Evolutionary conservation across 2,113 vertebrate species (phyloP).

Genomic region (Sapayoa aenigma): DNA sequence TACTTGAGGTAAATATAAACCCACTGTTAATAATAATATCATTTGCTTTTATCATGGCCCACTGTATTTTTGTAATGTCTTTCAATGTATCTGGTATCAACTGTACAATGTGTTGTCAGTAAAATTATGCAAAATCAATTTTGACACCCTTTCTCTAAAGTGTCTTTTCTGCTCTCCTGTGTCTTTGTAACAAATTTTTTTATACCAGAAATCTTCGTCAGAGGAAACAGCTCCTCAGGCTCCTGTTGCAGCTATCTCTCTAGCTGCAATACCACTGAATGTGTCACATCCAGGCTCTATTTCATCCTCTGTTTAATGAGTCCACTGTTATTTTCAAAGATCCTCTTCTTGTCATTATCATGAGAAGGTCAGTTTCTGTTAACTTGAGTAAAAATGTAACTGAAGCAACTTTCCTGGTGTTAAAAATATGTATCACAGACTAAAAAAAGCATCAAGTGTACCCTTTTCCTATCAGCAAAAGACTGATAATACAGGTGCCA

Average conservation of each 20-base stretch:
- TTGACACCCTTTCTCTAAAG: conserved; percentile 8
- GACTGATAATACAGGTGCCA: background rate
- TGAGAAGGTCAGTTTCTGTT: background rate
- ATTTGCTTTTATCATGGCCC: background rate
- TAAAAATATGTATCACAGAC: background rate
- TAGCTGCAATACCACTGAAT: background rate
- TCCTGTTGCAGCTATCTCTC: background rate
- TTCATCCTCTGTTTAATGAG: background rate
- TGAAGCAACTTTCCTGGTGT: background rate
- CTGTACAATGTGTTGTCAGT: background rate
- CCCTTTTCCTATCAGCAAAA: background rate
- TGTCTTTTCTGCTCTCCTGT: background rate
- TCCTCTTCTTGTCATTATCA: background rate
- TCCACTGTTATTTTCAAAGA: background rate
- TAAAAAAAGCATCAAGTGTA: background rate
- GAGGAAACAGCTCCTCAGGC: background rate
- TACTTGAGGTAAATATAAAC: background rate
- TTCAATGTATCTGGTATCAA: background rate
- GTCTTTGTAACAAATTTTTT: background rate
- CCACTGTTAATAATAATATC: background rate
- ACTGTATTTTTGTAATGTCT: background rate
- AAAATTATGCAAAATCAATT: conserved; percentile 39
- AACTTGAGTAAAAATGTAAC: background rate
- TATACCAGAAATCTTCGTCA: background rate
- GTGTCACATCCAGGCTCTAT: background rate